Evolutionary conservation across 92 coral and sea anemone genomes (phyloP).

Genomic region (Palythoa heliodiscus): DNA sequence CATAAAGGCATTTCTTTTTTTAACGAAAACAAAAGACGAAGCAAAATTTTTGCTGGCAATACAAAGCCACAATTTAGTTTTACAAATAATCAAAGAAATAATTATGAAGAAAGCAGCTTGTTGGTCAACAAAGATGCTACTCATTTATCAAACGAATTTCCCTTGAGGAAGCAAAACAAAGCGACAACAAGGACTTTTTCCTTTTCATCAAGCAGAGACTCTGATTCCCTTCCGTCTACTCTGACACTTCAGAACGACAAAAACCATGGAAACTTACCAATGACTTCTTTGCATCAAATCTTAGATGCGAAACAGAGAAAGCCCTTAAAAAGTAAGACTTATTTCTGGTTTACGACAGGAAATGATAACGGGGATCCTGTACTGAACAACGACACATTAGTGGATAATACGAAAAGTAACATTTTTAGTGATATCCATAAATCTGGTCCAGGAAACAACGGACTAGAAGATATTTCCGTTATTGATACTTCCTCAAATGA

Average conservation of each 20-base stretch:
- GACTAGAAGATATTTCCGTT: neutral
- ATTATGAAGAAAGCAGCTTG: slow-evolving; percentile 7
- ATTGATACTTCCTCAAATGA: neutral
- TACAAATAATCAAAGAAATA: neutral
- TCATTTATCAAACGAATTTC: neutral
- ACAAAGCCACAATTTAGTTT: neutral
- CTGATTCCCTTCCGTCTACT: neutral
- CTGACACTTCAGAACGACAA: neutral
- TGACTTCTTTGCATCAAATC: neutral
- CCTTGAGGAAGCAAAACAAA: neutral
- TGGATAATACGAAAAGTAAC: slow-evolving; percentile 2
- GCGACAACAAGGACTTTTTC: neutral
- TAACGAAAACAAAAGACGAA: neutral
- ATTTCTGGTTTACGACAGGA: slow-evolving; percentile 2
- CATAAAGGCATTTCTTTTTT: neutral
- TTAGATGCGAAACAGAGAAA: neutral
- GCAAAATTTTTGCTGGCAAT: neutral
- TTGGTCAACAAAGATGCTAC: neutral
- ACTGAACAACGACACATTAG: neutral
- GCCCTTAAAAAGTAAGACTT: neutral
- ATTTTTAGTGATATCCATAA: neutral
- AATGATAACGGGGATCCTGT: neutral
- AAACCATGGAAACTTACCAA: slow-evolving; percentile 11
- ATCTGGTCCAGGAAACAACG: neutral
- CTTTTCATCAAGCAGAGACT: slow-evolving; percentile 5